phyloP scores from a whole-genome alignment of 2,888 invertebrate genomes.

The Pheosia tremula region DNA sequence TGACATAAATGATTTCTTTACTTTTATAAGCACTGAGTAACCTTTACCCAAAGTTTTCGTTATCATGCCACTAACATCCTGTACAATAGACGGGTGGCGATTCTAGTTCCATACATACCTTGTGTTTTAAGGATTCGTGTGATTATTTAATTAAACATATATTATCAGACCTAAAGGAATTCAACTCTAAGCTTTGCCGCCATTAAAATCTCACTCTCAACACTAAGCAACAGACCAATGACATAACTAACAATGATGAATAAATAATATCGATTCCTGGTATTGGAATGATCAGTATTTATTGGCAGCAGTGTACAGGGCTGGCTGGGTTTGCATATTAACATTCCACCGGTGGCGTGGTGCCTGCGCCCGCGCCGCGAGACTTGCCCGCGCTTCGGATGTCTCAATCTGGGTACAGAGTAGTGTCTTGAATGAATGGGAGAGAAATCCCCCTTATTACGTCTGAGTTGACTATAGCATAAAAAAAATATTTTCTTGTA shows the following conservation, averaged over 20 bases:
- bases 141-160: too few species aligned
- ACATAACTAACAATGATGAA: neutral
- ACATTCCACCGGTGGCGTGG: slow-evolving; percentile 57
- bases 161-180: too few species aligned
- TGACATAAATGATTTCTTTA: too few species aligned
- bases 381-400: slow-evolving; percentile 49
- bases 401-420: slow-evolving; percentile 67
- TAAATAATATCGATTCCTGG: slow-evolving; percentile 3
- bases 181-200: too few species aligned
- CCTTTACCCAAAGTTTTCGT: too few species aligned
- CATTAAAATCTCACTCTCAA: neutral
- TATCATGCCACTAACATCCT: too few species aligned
- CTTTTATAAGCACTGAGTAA: too few species aligned
- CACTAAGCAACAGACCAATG: neutral
- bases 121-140: too few species aligned
- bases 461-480: too few species aligned
- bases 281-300: slow-evolving; percentile 36
- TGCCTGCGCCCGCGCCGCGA: slow-evolving; percentile 42
- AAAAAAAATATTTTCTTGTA: too few species aligned
- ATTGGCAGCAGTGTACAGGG: slow-evolving; percentile 28
- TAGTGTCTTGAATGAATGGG: slow-evolving; percentile 24
- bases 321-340: slow-evolving; percentile 63
- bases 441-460: neutral
- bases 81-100: too few species aligned
- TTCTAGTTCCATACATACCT: too few species aligned